Evolutionary conservation across 2,797 vertebrate species (phyloP).

Genomic region (Mormyrops boulengeri): DNA sequence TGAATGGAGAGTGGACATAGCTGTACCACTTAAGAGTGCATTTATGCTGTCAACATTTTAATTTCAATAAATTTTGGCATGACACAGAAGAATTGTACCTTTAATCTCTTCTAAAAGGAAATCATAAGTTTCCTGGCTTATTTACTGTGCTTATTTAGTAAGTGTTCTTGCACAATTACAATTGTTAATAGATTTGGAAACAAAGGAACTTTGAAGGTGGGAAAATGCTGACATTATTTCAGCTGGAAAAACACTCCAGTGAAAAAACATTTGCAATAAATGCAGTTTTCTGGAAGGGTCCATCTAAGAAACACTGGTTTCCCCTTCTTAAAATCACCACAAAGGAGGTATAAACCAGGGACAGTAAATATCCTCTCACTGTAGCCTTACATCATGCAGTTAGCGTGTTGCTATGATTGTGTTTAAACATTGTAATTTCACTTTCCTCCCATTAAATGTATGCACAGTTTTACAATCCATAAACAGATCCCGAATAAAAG

Average conservation of each 20-base stretch:
- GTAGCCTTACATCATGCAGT: slow-evolving; percentile 98
- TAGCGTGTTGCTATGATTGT: slow-evolving; percentile 89
- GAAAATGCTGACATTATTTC: slow-evolving; percentile 99
- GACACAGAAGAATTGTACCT: slow-evolving; percentile 60
- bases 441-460: slow-evolving; percentile 98
- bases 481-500: slow-evolving; percentile 99
- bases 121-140: slow-evolving; percentile 94
- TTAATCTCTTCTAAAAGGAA: slow-evolving; percentile 96
- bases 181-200: slow-evolving; percentile 99
- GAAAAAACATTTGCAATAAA: slow-evolving; percentile 81
- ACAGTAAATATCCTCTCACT: slow-evolving; percentile 97
- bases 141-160: slow-evolving; percentile 96
- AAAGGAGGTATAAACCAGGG: slow-evolving; percentile 97
- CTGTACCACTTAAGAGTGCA: slow-evolving; percentile 44
- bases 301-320: slow-evolving; percentile 87
- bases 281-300: slow-evolving; percentile 97
- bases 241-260: slow-evolving; percentile 87
- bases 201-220: slow-evolving; percentile 98
- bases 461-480: slow-evolving; percentile 99
- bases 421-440: slow-evolving; percentile 99
- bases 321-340: slow-evolving; percentile 81
- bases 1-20: slow-evolving; percentile 44
- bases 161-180: slow-evolving; percentile 99
- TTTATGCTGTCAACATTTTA: slow-evolving; percentile 65
- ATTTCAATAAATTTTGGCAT: slow-evolving; percentile 67